Evolutionary conservation across 2,888 invertebrate genomes (phyloP), one percentile per base, ranked within the genome.

Genomic region (Callimorpha dominula): DNA sequence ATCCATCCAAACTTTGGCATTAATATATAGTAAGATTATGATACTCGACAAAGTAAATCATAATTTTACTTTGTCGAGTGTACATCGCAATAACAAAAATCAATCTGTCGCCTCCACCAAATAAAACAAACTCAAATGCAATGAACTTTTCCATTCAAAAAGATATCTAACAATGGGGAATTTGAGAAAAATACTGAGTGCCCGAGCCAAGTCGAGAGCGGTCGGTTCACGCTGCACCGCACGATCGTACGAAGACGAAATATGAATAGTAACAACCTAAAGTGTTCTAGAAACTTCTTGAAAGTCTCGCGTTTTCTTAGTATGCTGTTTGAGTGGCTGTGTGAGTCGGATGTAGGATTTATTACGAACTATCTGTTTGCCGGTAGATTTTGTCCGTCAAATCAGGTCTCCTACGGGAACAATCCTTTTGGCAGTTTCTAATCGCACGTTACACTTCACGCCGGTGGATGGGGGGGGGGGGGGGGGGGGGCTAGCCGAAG

Each of bases 131-230:
- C 65, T 68, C 69, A 65, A 75, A 46, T 62, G 52, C 57, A 68
- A 15, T 62, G 52, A 72, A 76, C 65, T 80, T 74, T 70, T 68
- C 60, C 54, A 77, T 77, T 77, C 74, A 74, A 82, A 74, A 72
- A 74, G 70, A 68, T 64, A 65, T 76, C 65, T 70, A 72, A 83
- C 81, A 83, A 82, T 77, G 49, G 66, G 17, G 70, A 71, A 78
- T 82, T 82, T 74, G 65, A 70, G 74, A 31, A 83, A 81, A 81
- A 73, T 78, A 73, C 67, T n/a, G 69, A 42, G 72, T 49, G 31
- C 46, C 15, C 65, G 67, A 78, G 81, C 81, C 83, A 83, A 83
- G 75, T 75, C 60, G 69, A 9, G 65, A 52, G 31, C 62, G 20
- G 65, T 46, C 64, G 60, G 70, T 81, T 77, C 74, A 75, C 70